Conservation (phyloP, 2,797 vertebrate species). For the Chromis chromis region DNA sequence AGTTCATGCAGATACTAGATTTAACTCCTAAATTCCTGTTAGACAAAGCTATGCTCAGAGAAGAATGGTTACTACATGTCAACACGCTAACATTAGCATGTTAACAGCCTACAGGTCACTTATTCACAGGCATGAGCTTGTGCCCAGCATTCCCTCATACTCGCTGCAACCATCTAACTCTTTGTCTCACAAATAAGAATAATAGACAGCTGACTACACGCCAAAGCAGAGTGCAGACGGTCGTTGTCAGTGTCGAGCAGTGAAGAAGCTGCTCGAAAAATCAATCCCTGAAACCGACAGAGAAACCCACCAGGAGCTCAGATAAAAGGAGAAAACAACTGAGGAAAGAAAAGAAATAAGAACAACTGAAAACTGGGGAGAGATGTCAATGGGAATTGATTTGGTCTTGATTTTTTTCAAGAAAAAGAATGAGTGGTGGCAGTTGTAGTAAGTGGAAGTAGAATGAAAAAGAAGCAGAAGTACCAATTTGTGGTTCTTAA, state of each 20-base stretch:
- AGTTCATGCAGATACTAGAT: not conserved
- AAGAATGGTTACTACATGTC: too few relatives aligned
- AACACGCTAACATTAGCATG: too few relatives aligned
- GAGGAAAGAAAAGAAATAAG: constrained; percentile 13
- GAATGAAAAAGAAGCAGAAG: constrained; percentile 9
- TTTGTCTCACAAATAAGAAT: too few relatives aligned
- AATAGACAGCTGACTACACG: constrained; percentile 17
- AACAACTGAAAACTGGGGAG: constrained; percentile 14
- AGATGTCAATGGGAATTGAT: constrained; percentile 53
- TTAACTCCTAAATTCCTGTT: too few relatives aligned
- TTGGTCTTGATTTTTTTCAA: constrained; percentile 20
- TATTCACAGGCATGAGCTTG: not conserved
- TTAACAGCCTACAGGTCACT: too few relatives aligned
- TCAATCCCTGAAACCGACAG: constrained; percentile 34
- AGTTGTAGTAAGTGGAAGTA: constrained; percentile 19
- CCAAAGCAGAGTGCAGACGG: constrained; percentile 15
- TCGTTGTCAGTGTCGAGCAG: constrained; percentile 18
- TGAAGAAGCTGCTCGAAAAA: constrained; percentile 30
- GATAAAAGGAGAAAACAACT: not conserved
- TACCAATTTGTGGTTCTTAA: constrained; percentile 15
- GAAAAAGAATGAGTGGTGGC: constrained; percentile 10
- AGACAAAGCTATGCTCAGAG: too few relatives aligned
- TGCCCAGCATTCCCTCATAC: not conserved
- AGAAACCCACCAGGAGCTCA: constrained; percentile 33
- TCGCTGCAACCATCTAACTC: constrained; percentile 9